These are phyloP conservation scores for Halcyon malimbica DNA, from an alignment of 2,113 vertebrate genomes.

Conservation along the genomic window DNA sequence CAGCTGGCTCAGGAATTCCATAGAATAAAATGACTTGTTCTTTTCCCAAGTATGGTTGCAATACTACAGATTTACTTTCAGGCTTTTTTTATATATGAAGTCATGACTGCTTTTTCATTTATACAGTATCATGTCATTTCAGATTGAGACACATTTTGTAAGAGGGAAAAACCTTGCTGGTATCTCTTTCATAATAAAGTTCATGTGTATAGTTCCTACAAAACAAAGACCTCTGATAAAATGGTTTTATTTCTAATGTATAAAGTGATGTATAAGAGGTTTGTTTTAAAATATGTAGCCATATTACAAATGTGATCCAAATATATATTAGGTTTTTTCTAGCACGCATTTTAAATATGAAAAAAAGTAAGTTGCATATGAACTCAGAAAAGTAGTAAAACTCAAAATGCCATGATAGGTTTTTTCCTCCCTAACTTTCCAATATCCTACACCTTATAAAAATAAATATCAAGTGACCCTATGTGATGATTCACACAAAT, in stretches of 20 bases:
- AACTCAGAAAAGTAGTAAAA: neutral
- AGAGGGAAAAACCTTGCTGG: neutral
- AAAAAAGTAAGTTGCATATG: neutral
- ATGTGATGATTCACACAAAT: neutral
- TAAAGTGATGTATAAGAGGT: neutral
- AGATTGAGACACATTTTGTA: neutral
- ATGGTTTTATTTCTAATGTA: neutral
- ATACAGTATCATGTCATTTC: neutral
- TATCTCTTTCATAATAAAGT: neutral
- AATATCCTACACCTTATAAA: neutral
- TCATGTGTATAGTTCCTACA: neutral
- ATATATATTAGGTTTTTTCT: neutral
- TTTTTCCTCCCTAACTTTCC: neutral
- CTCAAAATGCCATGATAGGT: neutral
- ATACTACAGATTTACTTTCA: neutral
- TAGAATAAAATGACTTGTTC: neutral
- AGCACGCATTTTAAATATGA: neutral
- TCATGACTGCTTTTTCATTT: neutral
- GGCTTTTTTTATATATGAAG: neutral
- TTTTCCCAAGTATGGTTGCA: neutral
- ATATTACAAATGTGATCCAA: neutral
- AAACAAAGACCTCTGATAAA: neutral
- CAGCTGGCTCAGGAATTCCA: conserved; percentile 15
- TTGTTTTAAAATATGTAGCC: neutral
- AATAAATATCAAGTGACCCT: neutral